A percentile compares a stretch with the other conserved stretches of the same genome.
phyloP scores from a whole-genome alignment of 2,888 invertebrate genomes.

The Amiota mariae region DNA sequence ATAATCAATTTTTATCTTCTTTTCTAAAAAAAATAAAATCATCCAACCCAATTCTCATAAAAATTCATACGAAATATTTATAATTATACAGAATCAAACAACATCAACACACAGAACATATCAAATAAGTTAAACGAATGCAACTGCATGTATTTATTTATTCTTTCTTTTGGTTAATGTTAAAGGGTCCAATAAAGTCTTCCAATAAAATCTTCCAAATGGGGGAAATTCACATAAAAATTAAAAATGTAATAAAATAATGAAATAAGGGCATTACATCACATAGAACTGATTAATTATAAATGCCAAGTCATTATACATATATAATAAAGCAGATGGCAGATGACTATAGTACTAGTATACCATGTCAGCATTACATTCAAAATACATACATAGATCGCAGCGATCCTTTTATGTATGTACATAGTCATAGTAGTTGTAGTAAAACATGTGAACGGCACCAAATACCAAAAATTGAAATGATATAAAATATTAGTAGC shows the following conservation, averaged over 20 bases:
- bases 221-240: constrained; percentile 24
- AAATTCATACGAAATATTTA: constrained; percentile 17
- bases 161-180: background rate
- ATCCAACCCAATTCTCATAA: background rate
- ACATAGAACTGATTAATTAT: constrained; percentile 25
- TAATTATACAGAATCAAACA: constrained; percentile 9
- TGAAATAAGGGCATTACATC: constrained; percentile 20
- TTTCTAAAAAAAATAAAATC: too few species aligned
- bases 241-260: constrained; percentile 26
- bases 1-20: too few species aligned
- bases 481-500: constrained; percentile 24
- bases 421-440: background rate
- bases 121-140: background rate
- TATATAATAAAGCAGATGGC: background rate
- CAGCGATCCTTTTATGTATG: constrained; percentile 21
- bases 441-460: background rate
- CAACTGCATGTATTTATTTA: too few species aligned
- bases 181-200: background rate
- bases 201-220: background rate
- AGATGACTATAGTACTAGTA: background rate
- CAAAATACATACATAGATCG: background rate
- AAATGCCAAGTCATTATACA: background rate
- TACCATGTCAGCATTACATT: background rate
- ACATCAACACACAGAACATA: background rate
- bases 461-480: background rate